phyloP scores from a whole-genome alignment of 2,113 vertebrate genomes.

The Oryzias woworae region DNA sequence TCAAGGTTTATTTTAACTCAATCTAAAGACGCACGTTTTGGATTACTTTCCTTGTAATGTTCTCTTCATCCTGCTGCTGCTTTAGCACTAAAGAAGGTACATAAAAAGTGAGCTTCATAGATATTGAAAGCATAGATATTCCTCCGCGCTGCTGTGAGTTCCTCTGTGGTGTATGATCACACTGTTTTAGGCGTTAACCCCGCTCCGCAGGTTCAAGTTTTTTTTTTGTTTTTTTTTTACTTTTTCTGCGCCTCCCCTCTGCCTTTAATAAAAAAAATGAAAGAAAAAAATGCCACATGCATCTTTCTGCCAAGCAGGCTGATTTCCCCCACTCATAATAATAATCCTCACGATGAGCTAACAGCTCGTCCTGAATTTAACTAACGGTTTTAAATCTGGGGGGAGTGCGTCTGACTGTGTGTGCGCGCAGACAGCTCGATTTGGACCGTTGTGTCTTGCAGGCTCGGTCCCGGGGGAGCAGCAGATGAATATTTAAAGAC shows the following conservation, averaged over 20 bases:
- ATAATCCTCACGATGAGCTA: conserved; percentile 77
- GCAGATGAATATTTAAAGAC: conserved; percentile 99
- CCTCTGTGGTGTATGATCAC: conserved; percentile 53
- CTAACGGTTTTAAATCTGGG: conserved; percentile 79
- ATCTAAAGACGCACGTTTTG: too few relatives aligned
- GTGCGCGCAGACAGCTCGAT: conserved; percentile 78
- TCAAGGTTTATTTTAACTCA: too few relatives aligned
- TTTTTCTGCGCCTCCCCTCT: conserved; percentile 6
- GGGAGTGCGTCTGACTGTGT: conserved; percentile 51
- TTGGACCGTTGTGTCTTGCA: conserved; percentile 86
- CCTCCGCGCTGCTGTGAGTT: conserved; percentile 9
- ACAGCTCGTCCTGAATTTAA: conserved; percentile 73
- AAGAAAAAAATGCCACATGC: conserved; percentile 19
- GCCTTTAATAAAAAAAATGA: conserved; percentile 8
- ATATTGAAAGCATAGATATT: not conserved
- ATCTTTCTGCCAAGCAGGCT: conserved; percentile 16
- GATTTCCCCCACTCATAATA: conserved; percentile 20
- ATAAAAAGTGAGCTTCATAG: too few relatives aligned
- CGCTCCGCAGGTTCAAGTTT: conserved; percentile 60
- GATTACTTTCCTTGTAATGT: too few relatives aligned
- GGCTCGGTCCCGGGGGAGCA: conserved; percentile 88
- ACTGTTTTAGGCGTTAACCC: conserved; percentile 55
- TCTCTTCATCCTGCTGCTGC: too few relatives aligned
- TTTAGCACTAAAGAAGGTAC: too few relatives aligned
- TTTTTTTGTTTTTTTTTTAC: conserved; percentile 14